Percentiles rank a stretch among this genome's conserved stretches.
Conservation (phyloP, 2,888 invertebrate genomes). For the Lasioglossum figueresi region DNA sequence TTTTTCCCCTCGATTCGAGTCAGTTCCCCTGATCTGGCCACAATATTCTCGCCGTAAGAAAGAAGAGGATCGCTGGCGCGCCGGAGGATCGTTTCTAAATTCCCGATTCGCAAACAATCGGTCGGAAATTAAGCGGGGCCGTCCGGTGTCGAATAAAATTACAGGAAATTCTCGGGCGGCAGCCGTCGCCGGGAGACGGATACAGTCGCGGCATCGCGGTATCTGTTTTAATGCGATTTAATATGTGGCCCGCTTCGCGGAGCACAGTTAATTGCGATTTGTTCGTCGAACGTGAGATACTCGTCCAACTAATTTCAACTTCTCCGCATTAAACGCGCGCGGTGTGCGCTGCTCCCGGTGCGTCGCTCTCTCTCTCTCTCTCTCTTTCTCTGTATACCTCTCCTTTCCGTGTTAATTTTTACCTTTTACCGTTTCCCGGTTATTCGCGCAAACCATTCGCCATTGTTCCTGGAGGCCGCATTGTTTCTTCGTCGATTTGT, state of each 20-base stretch:
- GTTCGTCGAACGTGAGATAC: slow-evolving; percentile 62
- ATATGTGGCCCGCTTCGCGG: slow-evolving; percentile 48
- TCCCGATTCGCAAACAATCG: slow-evolving; percentile 29
- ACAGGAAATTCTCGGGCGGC: slow-evolving; percentile 22
- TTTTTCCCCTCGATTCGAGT: too few relatives aligned
- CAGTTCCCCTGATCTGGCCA: too few relatives aligned
- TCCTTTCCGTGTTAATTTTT: background rate
- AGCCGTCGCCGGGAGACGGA: slow-evolving; percentile 4
- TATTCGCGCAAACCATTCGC: background rate
- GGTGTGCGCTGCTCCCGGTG: background rate
- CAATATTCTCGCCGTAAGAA: background rate
- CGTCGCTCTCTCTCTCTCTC: background rate
- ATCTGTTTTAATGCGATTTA: slow-evolving; percentile 65
- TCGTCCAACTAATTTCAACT: slow-evolving; percentile 67
- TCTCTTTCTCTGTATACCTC: background rate
- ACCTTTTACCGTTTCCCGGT: background rate
- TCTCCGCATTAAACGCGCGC: slow-evolving; percentile 36
- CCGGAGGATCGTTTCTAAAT: background rate
- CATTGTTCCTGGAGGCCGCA: background rate
- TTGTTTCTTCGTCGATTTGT: background rate
- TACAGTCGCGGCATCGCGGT: slow-evolving; percentile 15
- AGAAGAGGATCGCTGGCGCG: background rate
- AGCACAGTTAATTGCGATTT: slow-evolving; percentile 68
- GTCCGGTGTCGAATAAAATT: slow-evolving; percentile 12
- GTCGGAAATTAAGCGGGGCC: slow-evolving; percentile 26